A percentile compares a stretch with the other conserved stretches of the same genome.
These are phyloP conservation scores for Callipepla squamata DNA, from an alignment of 2,113 vertebrate species.

Conservation along the genomic window DNA sequence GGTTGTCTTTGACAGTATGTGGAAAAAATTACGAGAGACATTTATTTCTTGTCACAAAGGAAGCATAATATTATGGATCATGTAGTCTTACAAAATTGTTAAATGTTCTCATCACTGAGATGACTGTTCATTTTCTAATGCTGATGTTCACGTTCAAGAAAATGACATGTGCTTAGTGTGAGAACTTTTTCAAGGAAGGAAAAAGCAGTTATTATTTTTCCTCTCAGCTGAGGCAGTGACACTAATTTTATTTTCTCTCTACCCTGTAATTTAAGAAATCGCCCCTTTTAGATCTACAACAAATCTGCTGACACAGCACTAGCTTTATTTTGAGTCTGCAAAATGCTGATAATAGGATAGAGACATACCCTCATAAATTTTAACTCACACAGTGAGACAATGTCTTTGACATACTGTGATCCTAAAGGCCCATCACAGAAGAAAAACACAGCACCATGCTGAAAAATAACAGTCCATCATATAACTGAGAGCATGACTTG, in stretches of 20 bases:
- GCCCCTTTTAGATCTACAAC: background rate
- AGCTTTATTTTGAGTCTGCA: constrained; percentile 32
- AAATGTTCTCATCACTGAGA: background rate
- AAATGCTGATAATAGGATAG: constrained; percentile 15
- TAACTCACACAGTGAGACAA: background rate
- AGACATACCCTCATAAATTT: background rate
- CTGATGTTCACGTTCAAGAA: background rate
- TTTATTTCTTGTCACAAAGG: constrained; percentile 1
- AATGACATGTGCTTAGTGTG: background rate
- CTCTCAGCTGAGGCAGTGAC: background rate
- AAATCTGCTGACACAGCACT: constrained; percentile 40
- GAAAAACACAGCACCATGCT: constrained; percentile 20
- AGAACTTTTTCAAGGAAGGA: background rate
- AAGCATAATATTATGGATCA: background rate
- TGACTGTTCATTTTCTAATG: background rate
- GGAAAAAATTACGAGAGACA: background rate
- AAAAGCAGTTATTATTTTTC: background rate
- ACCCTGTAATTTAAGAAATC: constrained; percentile 52
- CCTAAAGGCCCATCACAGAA: background rate
- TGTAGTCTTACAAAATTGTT: background rate
- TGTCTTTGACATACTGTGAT: background rate
- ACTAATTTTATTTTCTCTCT: constrained; percentile 33
- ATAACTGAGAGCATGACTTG: constrained; percentile 1
- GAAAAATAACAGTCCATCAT: constrained; percentile 31
- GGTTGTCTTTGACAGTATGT: constrained; percentile 8